phyloP scores from a whole-genome alignment of 2,888 invertebrate species.

The Drosophila formosana region DNA sequence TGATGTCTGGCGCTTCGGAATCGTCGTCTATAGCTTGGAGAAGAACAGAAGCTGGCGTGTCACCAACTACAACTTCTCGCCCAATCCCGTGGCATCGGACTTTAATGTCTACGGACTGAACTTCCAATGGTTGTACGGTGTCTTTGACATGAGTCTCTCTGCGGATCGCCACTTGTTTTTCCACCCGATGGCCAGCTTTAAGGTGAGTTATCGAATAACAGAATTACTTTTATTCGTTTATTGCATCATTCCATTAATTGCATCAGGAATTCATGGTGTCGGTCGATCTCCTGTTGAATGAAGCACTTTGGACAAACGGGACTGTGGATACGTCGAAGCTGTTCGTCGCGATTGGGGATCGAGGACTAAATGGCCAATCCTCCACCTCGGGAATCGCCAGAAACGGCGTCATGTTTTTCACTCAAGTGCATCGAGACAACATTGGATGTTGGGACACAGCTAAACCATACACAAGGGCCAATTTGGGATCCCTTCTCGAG shows the following conservation, averaged over 20 bases:
- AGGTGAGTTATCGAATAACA: slow-evolving; percentile 77
- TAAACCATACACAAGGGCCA: slow-evolving; percentile 88
- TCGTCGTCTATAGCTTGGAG: slow-evolving; percentile 83
- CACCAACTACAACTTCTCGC: slow-evolving; percentile 83
- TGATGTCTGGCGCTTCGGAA: slow-evolving; percentile 88
- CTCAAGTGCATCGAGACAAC: slow-evolving; percentile 91
- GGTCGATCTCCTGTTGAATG: slow-evolving; percentile 88
- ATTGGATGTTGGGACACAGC: slow-evolving; percentile 93
- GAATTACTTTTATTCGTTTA: not conserved
- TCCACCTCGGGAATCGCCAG: slow-evolving; percentile 91
- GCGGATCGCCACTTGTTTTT: slow-evolving; percentile 90
- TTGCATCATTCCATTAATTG: not conserved
- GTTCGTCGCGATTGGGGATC: slow-evolving; percentile 84
- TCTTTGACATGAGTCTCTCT: slow-evolving; percentile 91
- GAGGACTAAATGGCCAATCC: slow-evolving; percentile 89
- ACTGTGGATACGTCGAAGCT: slow-evolving; percentile 78
- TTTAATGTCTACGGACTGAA: slow-evolving; percentile 91
- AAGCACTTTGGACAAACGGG: slow-evolving; percentile 85
- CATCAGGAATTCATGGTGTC: slow-evolving; percentile 89
- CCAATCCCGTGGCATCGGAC: slow-evolving; percentile 87
- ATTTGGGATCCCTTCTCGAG: slow-evolving; percentile 85
- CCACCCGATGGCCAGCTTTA: slow-evolving; percentile 92
- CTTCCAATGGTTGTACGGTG: slow-evolving; percentile 93
- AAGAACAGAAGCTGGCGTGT: slow-evolving; percentile 83
- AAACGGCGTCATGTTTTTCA: slow-evolving; percentile 90